Base-by-base conservation (phyloP, 1,140 invertebrate genomes). In the Bradysia coprophila region DNA sequence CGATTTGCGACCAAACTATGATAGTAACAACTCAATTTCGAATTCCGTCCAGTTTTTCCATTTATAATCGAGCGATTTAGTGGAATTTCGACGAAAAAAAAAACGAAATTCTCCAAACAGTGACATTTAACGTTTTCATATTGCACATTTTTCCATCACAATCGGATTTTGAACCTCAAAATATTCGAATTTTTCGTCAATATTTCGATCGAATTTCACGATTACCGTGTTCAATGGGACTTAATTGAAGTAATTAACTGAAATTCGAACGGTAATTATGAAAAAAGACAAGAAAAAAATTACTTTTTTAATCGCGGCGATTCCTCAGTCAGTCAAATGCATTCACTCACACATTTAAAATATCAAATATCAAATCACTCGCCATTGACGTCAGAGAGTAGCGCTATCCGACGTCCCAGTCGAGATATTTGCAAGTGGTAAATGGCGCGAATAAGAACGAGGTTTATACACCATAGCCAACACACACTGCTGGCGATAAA, bases 291-390 rank as follows among this genome's bases (percentile, higher is more conserved):
- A 15, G 8, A 15, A 15, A n/a, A 15, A 15, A 15, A 15, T 40
- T 22, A 40, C 38, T 40, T 40, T 40, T 40, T 40, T 21, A 40
- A 40, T 40, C 38, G 38, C 38, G 38, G 21, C 38, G 38, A 40
- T 40, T 11, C n/a, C n/a, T 40, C 38, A 40, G 38, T 20, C 38
- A 40, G n/a, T n/a, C n/a, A 40, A 40, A 40, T 21, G 38, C 38
- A 40, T 40, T 40, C 38, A 40, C 38, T 40, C 38, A 40, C 38
- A 40, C 38, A 40, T 40, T 15, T 40, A 40, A 40, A n/a, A n/a
- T n/a, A n/a, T n/a, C n/a, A n/a, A n/a, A n/a, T n/a, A n/a, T n/a
- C n/a, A n/a, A n/a, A n/a, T n/a, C n/a, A n/a, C n/a, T n/a, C n/a
- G n/a, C n/a, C n/a, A n/a, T n/a, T n/a, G n/a, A n/a, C n/a, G n/a